These are phyloP conservation scores for Papilio elwesi DNA, from an alignment of 2,888 invertebrate genomes.

Conservation along the genomic window DNA sequence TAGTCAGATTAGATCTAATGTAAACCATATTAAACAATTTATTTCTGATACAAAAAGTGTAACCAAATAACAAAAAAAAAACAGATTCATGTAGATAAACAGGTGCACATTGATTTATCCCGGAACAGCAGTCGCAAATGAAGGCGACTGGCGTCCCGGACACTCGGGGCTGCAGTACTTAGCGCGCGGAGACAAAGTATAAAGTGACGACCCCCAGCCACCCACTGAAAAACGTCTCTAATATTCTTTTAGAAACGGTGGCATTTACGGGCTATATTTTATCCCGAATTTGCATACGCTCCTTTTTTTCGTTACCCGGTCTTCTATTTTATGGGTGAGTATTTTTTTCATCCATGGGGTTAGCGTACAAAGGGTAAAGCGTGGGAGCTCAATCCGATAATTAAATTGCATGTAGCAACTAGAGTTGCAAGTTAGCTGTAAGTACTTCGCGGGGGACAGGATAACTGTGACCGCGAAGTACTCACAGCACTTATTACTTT, in stretches of 20 bases:
- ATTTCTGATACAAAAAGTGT: no score
- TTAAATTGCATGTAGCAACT: conserved; percentile 80
- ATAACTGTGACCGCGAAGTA: no score
- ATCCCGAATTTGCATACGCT: conserved; percentile 86
- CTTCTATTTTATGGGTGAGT: conserved; percentile 84
- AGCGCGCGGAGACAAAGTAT: conserved; percentile 82
- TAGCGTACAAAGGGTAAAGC: conserved; percentile 85
- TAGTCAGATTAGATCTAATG: no score
- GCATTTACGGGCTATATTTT: conserved; percentile 86
- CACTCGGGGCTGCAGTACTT: conserved; percentile 78
- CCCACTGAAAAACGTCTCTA: conserved; percentile 86
- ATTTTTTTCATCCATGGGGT: conserved; percentile 82
- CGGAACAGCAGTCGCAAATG: conserved; percentile 80
- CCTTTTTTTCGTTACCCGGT: conserved; percentile 82
- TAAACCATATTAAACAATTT: no score
- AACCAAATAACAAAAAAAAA: conserved; percentile 18
- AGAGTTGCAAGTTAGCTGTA: conserved; percentile 37
- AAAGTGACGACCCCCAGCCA: conserved; percentile 79
- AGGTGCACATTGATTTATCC: conserved; percentile 73
- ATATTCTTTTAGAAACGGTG: conserved; percentile 86
- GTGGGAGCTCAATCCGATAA: conserved; percentile 78
- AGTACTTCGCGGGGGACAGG: not conserved
- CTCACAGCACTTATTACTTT: not conserved
- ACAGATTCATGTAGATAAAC: conserved; percentile 37
- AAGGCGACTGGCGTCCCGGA: conserved; percentile 76